Evolutionary conservation across 2,888 invertebrate species (phyloP), one percentile per base, ranked within the genome.

Genomic region (Sphaeridia pumilis): DNA sequence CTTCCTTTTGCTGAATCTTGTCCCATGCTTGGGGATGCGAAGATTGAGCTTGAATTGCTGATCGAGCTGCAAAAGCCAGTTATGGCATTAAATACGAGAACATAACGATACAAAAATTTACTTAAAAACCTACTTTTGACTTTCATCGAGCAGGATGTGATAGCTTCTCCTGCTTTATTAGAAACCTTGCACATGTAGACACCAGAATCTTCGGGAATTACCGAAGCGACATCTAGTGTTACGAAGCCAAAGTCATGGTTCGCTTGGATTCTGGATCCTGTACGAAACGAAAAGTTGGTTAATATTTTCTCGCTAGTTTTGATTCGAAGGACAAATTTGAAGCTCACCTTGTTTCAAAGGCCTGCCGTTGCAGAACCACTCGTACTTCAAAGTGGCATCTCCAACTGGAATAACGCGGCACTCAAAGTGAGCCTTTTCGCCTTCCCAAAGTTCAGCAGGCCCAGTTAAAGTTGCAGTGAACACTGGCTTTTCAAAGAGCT

Each of bases 301-400:
- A n/a, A n/a, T n/a, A n/a, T n/a, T n/a, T n/a, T n/a, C n/a, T n/a
- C n/a, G n/a, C n/a, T n/a, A n/a, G n/a, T n/a, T n/a, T n/a, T n/a
- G n/a, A n/a, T n/a, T n/a, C n/a, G n/a, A n/a, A n/a, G n/a, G n/a
- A n/a, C n/a, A 41, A n/a, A 36, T 24, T n/a, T 14, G 41, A 34
- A 28, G 22, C 75, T 70, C 73, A 80, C 90, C 90, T 80, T 88
- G 82, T 73, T 89, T 85, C 45, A 95, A 76, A 72, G 90, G 90
- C 4, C 89, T 82, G 49, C 90, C 93, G 69, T 95, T 93, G 60
- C 90, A 84, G 72, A 84, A 94, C 95, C 95, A 95, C 73, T 93
- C 89, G 67, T 92, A 92, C 66, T 84, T 79, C 67, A 95, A 76
- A 64, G 82, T 87, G 2, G 93, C 82, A 72, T 97, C 97, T 5